These are phyloP conservation scores for Geodia barretti DNA, from an alignment of 37 sponge, comb jelly and placozoan genomes.

Conservation along the genomic window DNA sequence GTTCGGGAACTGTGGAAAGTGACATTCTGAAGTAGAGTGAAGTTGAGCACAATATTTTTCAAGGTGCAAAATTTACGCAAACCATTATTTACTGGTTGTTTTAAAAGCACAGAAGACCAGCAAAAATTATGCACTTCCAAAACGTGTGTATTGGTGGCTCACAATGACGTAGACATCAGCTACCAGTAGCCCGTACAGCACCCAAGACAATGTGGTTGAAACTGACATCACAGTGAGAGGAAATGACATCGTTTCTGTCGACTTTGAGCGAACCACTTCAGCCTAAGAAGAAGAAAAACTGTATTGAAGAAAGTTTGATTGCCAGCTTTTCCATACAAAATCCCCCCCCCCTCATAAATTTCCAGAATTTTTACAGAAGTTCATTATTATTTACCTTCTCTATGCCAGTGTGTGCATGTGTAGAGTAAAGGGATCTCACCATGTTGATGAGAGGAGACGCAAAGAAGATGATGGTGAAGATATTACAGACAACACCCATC, in stretches of 20 bases:
- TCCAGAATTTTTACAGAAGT: too few relatives aligned
- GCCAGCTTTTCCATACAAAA: too few relatives aligned
- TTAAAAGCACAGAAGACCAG: too few relatives aligned
- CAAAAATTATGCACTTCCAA: neutral
- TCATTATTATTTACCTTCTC: neutral
- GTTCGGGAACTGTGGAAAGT: neutral
- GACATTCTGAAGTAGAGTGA: too few relatives aligned
- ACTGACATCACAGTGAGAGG: conserved; percentile 59
- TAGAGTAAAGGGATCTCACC: conserved; percentile 19
- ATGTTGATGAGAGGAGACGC: conserved; percentile 71
- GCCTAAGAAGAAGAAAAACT: conserved; percentile 21
- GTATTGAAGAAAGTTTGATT: neutral
- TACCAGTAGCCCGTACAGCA: conserved; percentile 48
- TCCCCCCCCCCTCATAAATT: too few relatives aligned
- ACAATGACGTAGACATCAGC: conserved; percentile 60
- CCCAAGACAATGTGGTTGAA: conserved; percentile 44
- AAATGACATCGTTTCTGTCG: conserved; percentile 76
- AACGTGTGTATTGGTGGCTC: neutral
- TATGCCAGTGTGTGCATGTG: neutral
- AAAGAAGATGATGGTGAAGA: conserved; percentile 74
- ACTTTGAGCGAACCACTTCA: conserved; percentile 57
- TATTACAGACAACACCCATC: conserved; percentile 70
- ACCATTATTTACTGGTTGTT: too few relatives aligned
- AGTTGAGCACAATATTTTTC: too few relatives aligned
- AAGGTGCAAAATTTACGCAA: too few relatives aligned